Evolutionary conservation across 2,888 invertebrate genomes (phyloP), one percentile per base, ranked within the genome.

Genomic region (Agrotis segetum): DNA sequence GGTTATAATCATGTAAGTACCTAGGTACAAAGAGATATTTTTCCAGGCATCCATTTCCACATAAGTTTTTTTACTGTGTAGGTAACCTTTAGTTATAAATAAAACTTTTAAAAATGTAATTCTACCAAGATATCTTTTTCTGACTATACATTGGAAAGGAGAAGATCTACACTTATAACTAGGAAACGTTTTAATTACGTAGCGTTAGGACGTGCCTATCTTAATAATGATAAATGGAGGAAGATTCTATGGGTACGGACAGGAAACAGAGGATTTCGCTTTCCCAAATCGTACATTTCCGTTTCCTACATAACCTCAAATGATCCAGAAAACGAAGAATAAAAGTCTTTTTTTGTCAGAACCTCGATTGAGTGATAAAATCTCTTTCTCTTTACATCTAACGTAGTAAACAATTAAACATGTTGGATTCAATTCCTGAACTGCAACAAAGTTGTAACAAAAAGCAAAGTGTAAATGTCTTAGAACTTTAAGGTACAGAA

Each of bases 391-490:
- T 40, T 11, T 40, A 11, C 4, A 40, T 11, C 24, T 4, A 14
- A 24, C 21, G 44, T 16, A 34, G 59, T 59, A 80, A 64, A 53
- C 16, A 74, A 50, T n/a, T 59, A 60, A 19, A 56, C n/a, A n/a
- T n/a, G n/a, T n/a, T n/a, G n/a, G n/a, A 50, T 65, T 59, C 59
- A 58, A 80, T 75, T 13, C 16, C 47, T 24, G 29, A 44, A 47
- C n/a, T 3, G 34, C 24, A 50, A 79, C 49, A 19, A 73, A 79
- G 52, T 59, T 63, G 46, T 47, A 62, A 58, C 46, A 62, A 73
- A 62, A 58, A 47, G 47, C 72, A 40, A 58, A 59, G 34, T 44
- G 50, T 19, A 52, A 58, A 78, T n/a, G 59, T 44, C 29, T 47
- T 24, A 40, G 50, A 65, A 79, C 75, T 53, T 63, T 56, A n/a